Evolutionary conservation across 2,797 vertebrate genomes (phyloP), one percentile per base, ranked within the genome.

Genomic region (Ambastaia sidthimunki): DNA sequence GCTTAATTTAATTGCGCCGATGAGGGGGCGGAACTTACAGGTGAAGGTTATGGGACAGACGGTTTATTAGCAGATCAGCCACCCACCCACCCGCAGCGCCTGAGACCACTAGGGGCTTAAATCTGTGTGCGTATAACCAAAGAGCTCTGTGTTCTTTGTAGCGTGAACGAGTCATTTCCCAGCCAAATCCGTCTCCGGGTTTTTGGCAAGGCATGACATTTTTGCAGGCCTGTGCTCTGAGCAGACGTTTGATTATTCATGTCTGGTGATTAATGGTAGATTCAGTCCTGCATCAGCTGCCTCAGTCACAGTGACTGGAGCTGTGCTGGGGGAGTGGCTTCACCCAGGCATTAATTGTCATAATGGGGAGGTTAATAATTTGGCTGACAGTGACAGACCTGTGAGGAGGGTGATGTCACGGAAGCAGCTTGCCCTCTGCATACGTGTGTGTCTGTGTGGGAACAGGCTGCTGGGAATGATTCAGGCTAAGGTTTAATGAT

Each of bases 101-200:
- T 67, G 52, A 69, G 80, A 80, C 41, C 54, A 28, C 25, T 16
- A 63, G 74, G 31, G 66, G 63, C 76, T 78, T 66, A 81, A 82
- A 74, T 84, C 80, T 69, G 70, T 19, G n/a, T 37, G 66, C 65
- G 18, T 44, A 67, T 68, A 62, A 80, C 80, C 52, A 80, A 82
- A 82, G 71, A 72, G 71, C 62, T 71, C 55, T 70, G 69, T 28
- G 78, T 66, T 74, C 80, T 80, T 67, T 78, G 74, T 71, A 62
- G 74, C 75, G 23, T 79, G 80, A 84, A 82, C 72, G 80, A 80
- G 69, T 77, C 80, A 76, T 82, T 84, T 84, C 78, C 78, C 78
- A 63, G 82, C 68, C 80, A 80, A 80, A 82, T 67, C 55, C 63
- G 69, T 80, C 76, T 70, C 62, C 25, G 72, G 77, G 74, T 66